Percentiles rank a stretch among this genome's conserved stretches.
Evolutionary conservation across 92 coral and sea anemone species (phyloP).

Genomic region (Meandrina meandrites): DNA sequence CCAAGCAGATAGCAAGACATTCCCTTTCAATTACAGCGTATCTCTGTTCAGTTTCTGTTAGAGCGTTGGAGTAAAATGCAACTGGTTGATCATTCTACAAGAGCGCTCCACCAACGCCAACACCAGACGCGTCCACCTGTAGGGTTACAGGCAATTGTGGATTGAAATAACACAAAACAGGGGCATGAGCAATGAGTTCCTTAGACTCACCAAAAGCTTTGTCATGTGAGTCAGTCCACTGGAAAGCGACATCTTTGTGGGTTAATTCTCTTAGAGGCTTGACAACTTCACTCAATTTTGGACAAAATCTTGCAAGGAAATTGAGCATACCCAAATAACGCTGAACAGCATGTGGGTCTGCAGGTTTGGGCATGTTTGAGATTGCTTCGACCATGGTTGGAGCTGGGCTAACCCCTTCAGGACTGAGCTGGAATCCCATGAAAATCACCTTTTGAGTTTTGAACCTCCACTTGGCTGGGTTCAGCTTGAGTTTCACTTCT

Average conservation of each 20-base stretch:
- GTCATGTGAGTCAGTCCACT: conserved; percentile 37
- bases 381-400: conserved; percentile 45
- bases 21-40: conserved; percentile 36
- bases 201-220: conserved; percentile 44
- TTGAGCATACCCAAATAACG: conserved; percentile 53
- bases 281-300: too few relatives aligned
- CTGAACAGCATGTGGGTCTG: conserved; percentile 31
- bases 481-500: conserved; percentile 25
- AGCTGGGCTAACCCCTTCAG: conserved; percentile 44
- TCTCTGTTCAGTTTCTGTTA: too few relatives aligned
- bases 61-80: conserved; percentile 38
- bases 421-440: conserved; percentile 45
- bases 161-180: conserved; percentile 32
- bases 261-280: too few relatives aligned
- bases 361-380: conserved; percentile 37
- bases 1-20: conserved; percentile 30
- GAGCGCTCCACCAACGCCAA: conserved; percentile 41
- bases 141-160: conserved; percentile 45
- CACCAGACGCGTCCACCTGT: conserved; percentile 41
- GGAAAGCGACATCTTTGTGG: conserved; percentile 34
- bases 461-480: conserved; percentile 34
- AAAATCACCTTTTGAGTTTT: conserved; percentile 36
- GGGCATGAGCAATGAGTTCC: conserved; percentile 36
- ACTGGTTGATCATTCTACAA: conserved; percentile 41
- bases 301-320: too few relatives aligned